Conservation (phyloP, 2,888 invertebrate species). For the Leptothorax acervorum region DNA sequence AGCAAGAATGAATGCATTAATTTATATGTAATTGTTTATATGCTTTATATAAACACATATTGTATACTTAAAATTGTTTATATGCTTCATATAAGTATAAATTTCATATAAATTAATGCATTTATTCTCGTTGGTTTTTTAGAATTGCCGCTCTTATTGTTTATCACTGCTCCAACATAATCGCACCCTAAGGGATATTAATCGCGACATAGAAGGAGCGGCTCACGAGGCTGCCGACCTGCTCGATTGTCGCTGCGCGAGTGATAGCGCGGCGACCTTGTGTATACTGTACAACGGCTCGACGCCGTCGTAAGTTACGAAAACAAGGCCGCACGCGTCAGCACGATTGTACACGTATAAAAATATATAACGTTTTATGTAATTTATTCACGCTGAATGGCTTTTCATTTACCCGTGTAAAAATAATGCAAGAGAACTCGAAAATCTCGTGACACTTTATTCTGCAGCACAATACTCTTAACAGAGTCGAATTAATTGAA, state of each 20-base stretch:
- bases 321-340: background rate
- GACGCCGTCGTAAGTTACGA: background rate
- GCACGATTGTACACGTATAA: background rate
- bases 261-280: background rate
- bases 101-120: too few relatives aligned
- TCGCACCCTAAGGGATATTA: background rate
- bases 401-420: background rate
- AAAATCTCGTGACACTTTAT: background rate
- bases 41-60: too few relatives aligned
- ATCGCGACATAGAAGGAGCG: background rate
- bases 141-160: too few relatives aligned
- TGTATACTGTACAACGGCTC: background rate
- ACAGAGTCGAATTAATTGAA: background rate
- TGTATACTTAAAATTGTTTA: too few relatives aligned
- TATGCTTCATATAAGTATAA: too few relatives aligned
- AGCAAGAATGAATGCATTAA: too few relatives aligned
- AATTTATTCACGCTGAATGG: background rate
- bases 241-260: background rate
- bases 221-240: background rate
- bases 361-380: background rate
- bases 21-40: too few relatives aligned
- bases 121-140: too few relatives aligned
- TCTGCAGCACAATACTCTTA: background rate
- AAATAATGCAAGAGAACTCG: background rate
- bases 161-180: too few relatives aligned